Conservation (phyloP, 1,140 invertebrate genomes). For the Drosophila gunungcola region DNA sequence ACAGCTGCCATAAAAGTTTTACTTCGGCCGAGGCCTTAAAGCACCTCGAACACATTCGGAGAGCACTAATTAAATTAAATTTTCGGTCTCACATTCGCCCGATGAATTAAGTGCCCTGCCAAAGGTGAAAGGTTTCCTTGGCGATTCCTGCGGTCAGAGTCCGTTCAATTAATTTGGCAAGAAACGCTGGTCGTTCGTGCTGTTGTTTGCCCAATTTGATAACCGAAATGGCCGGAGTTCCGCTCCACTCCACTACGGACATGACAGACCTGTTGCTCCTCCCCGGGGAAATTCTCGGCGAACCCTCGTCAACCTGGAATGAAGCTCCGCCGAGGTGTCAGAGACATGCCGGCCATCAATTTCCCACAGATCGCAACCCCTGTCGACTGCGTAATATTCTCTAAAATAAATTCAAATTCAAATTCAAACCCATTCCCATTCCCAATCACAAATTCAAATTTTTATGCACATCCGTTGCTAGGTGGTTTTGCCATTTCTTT, state of each 20-base stretch:
- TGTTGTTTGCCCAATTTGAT: slow-evolving; percentile 75
- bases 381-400: slow-evolving; percentile 41
- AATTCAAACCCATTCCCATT: too few relatives aligned
- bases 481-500: slow-evolving; percentile 10
- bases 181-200: slow-evolving; percentile 38
- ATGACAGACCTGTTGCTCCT: slow-evolving; percentile 65
- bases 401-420: slow-evolving; percentile 20
- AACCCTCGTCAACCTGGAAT: slow-evolving; percentile 69
- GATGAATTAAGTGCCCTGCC: slow-evolving; percentile 40
- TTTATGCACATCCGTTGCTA: slow-evolving; percentile 22
- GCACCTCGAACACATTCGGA: neutral
- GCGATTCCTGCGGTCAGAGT: slow-evolving; percentile 10
- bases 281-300: slow-evolving; percentile 16
- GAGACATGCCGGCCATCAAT: slow-evolving; percentile 67
- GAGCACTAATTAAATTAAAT: slow-evolving; percentile 58
- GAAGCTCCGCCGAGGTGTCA: slow-evolving; percentile 67
- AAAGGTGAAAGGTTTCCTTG: slow-evolving; percentile 26
- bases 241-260: neutral
- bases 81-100: slow-evolving; percentile 27
- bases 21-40: slow-evolving; percentile 11
- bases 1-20: slow-evolving; percentile 69
- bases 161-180: slow-evolving; percentile 73
- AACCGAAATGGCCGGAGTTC: slow-evolving; percentile 47
- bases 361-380: slow-evolving; percentile 25
- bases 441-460: slow-evolving; percentile 12